Evolutionary conservation across 2,113 vertebrate genomes (phyloP).

Genomic region (Amazona vittata): DNA sequence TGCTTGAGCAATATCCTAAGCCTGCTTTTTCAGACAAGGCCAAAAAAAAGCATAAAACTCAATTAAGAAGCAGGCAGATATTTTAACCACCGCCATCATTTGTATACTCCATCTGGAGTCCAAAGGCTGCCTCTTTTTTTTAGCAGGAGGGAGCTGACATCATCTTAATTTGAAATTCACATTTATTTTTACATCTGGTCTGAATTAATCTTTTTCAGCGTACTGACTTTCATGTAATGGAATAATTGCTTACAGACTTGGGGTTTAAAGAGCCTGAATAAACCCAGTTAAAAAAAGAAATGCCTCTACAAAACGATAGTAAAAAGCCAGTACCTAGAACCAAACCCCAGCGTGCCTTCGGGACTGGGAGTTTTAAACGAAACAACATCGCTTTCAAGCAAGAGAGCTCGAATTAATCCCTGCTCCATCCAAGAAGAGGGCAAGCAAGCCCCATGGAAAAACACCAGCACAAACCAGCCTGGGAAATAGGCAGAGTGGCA

Average conservation of each 20-base stretch:
- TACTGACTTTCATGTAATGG: constrained; percentile 77
- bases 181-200: constrained; percentile 83
- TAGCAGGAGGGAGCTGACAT: constrained; percentile 74
- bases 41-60: constrained; percentile 14
- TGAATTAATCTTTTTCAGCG: constrained; percentile 78
- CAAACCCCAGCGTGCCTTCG: neutral
- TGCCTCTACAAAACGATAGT: neutral
- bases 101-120: constrained; percentile 74
- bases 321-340: neutral
- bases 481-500: neutral
- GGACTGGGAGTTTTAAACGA: neutral
- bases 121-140: constrained; percentile 60
- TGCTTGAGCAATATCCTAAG: neutral
- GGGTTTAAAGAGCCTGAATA: constrained; percentile 37
- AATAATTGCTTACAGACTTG: constrained; percentile 81
- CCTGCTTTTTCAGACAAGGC: neutral
- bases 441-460: neutral
- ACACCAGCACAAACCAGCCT: neutral
- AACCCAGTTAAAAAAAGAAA: constrained; percentile 12
- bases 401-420: neutral
- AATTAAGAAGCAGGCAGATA: constrained; percentile 49
- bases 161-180: constrained; percentile 77
- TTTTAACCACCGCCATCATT: constrained; percentile 50
- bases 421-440: neutral
- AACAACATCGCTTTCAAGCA: constrained; percentile 49